These are phyloP conservation scores for Oryctolagus cuniculus DNA, from an alignment of 2,113 vertebrate genomes.

Conservation along the genomic window DNA sequence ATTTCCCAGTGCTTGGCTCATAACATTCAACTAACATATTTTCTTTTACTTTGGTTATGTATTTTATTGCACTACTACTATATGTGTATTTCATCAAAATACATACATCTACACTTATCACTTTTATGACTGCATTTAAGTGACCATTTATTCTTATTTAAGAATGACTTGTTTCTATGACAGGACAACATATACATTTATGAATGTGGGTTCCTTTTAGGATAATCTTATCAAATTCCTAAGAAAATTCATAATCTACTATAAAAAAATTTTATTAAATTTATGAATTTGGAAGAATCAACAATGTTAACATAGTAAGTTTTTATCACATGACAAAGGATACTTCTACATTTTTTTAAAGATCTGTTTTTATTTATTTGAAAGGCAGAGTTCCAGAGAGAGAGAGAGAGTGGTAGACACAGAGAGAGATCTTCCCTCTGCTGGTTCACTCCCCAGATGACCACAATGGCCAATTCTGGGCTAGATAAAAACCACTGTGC, in stretches of 20 bases:
- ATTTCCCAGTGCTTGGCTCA: background rate
- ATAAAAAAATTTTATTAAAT: conserved; percentile 18
- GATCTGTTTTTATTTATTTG: background rate
- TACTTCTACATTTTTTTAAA: conserved; percentile 28
- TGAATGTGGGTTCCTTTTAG: background rate
- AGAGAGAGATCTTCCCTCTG: no score
- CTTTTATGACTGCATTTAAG: background rate
- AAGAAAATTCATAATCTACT: background rate
- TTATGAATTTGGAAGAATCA: background rate
- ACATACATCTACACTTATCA: background rate
- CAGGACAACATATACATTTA: background rate
- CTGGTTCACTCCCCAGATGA: no score
- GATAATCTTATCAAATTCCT: conserved; percentile 7
- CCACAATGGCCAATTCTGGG: no score
- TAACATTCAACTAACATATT: background rate
- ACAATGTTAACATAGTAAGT: background rate
- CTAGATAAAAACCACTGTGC: background rate
- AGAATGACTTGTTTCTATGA: background rate
- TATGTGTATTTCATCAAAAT: background rate
- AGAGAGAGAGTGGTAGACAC: no score
- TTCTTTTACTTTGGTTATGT: background rate
- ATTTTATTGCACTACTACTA: conserved; percentile 21
- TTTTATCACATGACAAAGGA: background rate
- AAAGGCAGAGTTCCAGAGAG: no score
- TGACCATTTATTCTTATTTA: background rate